A percentile compares a stretch with the other conserved stretches of the same genome.
These are phyloP conservation scores for Aphidius ervi DNA, from an alignment of 1,140 invertebrate genomes.

Conservation along the genomic window DNA sequence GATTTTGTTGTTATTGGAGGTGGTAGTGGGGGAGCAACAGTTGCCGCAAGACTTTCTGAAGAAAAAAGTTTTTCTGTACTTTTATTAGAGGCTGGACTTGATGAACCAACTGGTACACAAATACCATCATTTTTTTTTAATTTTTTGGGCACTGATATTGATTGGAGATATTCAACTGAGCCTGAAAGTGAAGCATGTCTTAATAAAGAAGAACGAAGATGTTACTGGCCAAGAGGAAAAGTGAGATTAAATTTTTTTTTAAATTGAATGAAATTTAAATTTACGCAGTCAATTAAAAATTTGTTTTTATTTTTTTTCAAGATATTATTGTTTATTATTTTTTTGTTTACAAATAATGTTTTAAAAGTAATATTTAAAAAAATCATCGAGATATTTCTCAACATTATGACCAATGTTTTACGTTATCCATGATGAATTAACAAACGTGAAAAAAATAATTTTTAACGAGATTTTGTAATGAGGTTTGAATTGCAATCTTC, in stretches of 20 bases:
- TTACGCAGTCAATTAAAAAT: background rate
- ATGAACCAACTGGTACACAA: conserved; percentile 78
- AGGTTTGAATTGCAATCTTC: too few relatives aligned
- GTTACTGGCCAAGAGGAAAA: conserved; percentile 82
- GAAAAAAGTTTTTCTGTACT: conserved; percentile 75
- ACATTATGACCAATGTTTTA: too few relatives aligned
- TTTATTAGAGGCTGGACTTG: conserved; percentile 75
- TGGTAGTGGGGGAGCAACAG: conserved; percentile 79
- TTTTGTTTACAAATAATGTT: too few relatives aligned
- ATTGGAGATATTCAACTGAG: conserved; percentile 84
- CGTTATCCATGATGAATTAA: too few relatives aligned
- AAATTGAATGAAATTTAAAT: background rate
- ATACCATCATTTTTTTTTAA: conserved; percentile 83
- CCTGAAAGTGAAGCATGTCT: conserved; percentile 80
- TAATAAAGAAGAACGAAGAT: conserved; percentile 66
- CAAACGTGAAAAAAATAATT: too few relatives aligned
- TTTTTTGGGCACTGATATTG: conserved; percentile 75
- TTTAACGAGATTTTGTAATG: too few relatives aligned
- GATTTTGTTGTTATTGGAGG: conserved; percentile 86
- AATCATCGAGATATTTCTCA: too few relatives aligned
- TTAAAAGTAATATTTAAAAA: too few relatives aligned
- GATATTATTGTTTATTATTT: background rate
- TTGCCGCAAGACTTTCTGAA: conserved; percentile 76
- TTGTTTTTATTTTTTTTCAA: background rate
- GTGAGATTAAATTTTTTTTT: conserved; percentile 41